These are phyloP conservation scores for Pycnomerus fuliginosus DNA, from an alignment of 2,888 invertebrate species.

Conservation along the genomic window DNA sequence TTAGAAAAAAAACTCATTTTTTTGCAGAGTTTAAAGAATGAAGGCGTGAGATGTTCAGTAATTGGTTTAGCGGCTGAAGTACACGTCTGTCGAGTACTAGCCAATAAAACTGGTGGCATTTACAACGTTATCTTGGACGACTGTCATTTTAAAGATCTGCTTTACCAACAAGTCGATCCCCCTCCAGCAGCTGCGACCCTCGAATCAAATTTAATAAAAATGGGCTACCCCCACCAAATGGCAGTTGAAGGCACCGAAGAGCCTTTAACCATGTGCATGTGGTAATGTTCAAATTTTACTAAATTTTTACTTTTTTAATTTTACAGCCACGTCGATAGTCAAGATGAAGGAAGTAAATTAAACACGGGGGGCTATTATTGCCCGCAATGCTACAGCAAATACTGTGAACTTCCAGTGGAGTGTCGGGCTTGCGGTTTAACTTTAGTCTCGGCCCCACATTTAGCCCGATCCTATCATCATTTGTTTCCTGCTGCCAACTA, in stretches of 20 bases:
- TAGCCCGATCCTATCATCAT: slow-evolving; percentile 97
- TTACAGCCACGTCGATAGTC: slow-evolving; percentile 77
- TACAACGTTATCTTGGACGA: slow-evolving; percentile 88
- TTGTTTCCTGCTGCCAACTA: slow-evolving; percentile 90
- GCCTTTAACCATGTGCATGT: slow-evolving; percentile 89
- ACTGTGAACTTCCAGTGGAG: slow-evolving; percentile 97
- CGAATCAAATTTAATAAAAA: slow-evolving; percentile 84
- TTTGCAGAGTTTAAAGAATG: slow-evolving; percentile 67
- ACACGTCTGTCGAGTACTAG: slow-evolving; percentile 82
- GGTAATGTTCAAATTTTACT: slow-evolving; percentile 56
- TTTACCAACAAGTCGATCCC: slow-evolving; percentile 67
- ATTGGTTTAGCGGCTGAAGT: slow-evolving; percentile 96
- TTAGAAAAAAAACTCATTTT: slow-evolving; percentile 8
- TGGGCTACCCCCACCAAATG: slow-evolving; percentile 91
- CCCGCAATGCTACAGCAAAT: slow-evolving; percentile 96
- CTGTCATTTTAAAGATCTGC: slow-evolving; percentile 68
- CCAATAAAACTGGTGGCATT: slow-evolving; percentile 82
- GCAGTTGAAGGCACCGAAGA: slow-evolving; percentile 59
- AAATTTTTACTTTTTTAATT: slow-evolving; percentile 7
- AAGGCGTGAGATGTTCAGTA: slow-evolving; percentile 88
- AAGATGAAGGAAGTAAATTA: slow-evolving; percentile 66
- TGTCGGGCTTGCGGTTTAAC: slow-evolving; percentile 95
- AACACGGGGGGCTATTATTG: slow-evolving; percentile 81
- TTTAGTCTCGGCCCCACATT: slow-evolving; percentile 95
- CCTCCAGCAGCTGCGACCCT: slow-evolving; percentile 70